Evolutionary conservation across 2,888 invertebrate species (phyloP), one percentile per base, ranked within the genome.

Genomic region (Limnephilus rhombicus): DNA sequence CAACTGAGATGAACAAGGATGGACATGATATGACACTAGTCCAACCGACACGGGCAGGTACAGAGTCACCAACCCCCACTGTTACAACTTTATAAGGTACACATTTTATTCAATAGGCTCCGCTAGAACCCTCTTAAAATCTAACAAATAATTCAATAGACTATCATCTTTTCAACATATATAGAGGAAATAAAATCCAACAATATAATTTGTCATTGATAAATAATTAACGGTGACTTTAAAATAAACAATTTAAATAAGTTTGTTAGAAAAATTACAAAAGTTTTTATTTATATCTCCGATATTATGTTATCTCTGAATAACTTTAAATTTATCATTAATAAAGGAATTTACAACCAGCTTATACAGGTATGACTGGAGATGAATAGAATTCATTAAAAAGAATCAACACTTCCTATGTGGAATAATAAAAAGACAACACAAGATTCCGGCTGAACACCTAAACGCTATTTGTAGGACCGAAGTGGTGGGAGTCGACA

Each of bases 181-280:
- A 90, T 90, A 90, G 85, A 90, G 90, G 90, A 83, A 91, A 91
- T 91, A 91, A 85, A 86, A 91, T 86, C 91, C 90, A 90, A 91
- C 91, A 91, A 91, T 83, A 90, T 85, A 91, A 91, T 91, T 91
- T 91, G 80, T 85, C 86, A 91, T 80, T 86, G 90, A 90, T 90
- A 90, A 90, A 90, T 68, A 53, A 68, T 90, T 85, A 90, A 90
- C 90, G 29, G 34, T 85, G 49, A 90, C 53, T 83, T 82, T 88
- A n/a, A 88, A 68, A 12, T 34, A 89, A 89, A 89, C 89, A 89
- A 81, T 89, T 89, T 89, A 41, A 34, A 85, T 34, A 34, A 41
- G 41, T 41, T 85, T 24, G 24, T 41, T n/a, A 41, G 68, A 88
- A 80, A 88, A 88, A 68, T 53, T 12, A 49, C 86, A 86, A 86